Conservation (phyloP, 2,797 vertebrate genomes). For the Arctocebus calabarensis region DNA sequence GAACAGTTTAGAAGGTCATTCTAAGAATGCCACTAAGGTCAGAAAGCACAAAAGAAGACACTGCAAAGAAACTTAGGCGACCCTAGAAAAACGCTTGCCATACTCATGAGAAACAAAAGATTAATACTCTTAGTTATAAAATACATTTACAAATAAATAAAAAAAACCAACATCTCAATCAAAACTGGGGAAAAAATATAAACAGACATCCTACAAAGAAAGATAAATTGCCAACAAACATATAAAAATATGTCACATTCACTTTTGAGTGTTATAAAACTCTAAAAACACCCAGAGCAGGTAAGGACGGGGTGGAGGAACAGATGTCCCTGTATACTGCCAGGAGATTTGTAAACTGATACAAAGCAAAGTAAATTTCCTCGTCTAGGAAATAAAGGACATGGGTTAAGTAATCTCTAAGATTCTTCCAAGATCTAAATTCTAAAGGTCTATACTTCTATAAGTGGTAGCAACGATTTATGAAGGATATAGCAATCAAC, state of each 20-base stretch:
- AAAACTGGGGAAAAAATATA: slow-evolving; percentile 20
- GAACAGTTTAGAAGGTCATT: not conserved
- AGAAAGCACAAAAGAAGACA: not conserved
- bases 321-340: not conserved
- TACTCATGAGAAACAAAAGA: not conserved
- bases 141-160: not conserved
- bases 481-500: not conserved
- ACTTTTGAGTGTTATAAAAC: not conserved
- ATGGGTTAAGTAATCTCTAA: not conserved
- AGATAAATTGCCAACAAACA: not conserved
- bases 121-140: slow-evolving; percentile 15
- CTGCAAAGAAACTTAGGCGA: not conserved
- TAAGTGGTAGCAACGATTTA: not conserved
- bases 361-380: not conserved
- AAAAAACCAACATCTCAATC: not conserved
- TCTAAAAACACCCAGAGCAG: not conserved
- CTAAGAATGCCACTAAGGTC: not conserved
- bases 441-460: not conserved
- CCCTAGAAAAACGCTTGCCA: not conserved
- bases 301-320: not conserved
- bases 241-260: not conserved
- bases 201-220: slow-evolving; percentile 20
- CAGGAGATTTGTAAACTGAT: not conserved
- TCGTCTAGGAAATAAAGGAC: not conserved
- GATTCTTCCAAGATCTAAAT: not conserved